A percentile compares a stretch with the other conserved stretches of the same genome.
Conservation (phyloP, 53 echinoderm and acorn worm species). For the Holothuria scabra region DNA sequence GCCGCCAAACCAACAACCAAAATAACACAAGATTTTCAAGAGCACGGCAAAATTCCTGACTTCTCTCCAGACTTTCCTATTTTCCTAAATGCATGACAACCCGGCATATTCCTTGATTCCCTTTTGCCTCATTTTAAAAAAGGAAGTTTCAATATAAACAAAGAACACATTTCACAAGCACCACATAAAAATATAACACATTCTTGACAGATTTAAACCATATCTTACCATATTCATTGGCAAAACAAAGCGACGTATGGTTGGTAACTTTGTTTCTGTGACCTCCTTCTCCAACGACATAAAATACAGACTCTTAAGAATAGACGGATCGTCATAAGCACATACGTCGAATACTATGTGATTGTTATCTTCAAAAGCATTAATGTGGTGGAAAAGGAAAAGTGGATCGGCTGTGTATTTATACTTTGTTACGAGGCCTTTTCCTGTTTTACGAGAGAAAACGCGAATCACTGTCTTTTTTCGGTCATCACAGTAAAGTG, state of each 20-base stretch:
- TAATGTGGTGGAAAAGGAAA: constrained; percentile 69
- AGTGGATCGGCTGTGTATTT: constrained; percentile 58
- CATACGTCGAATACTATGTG: constrained; percentile 68
- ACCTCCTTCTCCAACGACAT: neutral
- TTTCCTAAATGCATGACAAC: too few species aligned
- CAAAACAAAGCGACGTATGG: constrained; percentile 19
- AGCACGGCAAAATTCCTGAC: too few species aligned
- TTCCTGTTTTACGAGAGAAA: constrained; percentile 48
- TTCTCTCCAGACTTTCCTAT: too few species aligned
- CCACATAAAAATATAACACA: too few species aligned
- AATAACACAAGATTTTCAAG: too few species aligned
- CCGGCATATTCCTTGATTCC: too few species aligned
- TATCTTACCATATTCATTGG: constrained; percentile 16
- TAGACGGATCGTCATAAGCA: constrained; percentile 48
- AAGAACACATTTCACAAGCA: too few species aligned
- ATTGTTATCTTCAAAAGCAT: constrained; percentile 61
- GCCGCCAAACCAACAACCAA: too few species aligned
- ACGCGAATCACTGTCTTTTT: constrained; percentile 66
- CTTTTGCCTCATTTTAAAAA: too few species aligned
- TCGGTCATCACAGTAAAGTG: constrained; percentile 53
- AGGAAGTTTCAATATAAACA: too few species aligned
- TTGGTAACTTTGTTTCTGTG: neutral
- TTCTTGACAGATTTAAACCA: neutral
- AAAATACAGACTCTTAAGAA: constrained; percentile 56
- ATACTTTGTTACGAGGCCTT: constrained; percentile 41